Percentiles rank a stretch among this genome's conserved stretches.
These are phyloP conservation scores for Drosophila cracens DNA, from an alignment of 2,888 invertebrate genomes.

Conservation along the genomic window DNA sequence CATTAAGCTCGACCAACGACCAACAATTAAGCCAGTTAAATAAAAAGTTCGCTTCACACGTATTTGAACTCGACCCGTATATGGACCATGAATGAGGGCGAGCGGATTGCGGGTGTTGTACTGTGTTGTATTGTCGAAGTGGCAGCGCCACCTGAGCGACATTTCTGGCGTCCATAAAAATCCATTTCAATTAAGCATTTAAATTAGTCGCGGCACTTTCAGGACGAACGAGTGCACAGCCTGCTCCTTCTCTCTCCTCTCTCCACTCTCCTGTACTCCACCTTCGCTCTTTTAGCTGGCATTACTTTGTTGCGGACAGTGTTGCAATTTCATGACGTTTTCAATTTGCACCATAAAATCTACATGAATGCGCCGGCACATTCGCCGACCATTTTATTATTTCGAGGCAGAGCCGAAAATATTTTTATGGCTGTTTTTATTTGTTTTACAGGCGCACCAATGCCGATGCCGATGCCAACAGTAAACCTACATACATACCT, in stretches of 20 bases:
- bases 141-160: conserved; percentile 56
- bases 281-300: conserved; percentile 3
- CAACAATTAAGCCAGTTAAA: conserved; percentile 79
- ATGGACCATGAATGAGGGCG: neutral
- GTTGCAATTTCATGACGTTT: conserved; percentile 81
- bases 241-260: neutral
- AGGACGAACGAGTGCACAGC: conserved; percentile 43
- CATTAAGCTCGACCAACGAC: conserved; percentile 67
- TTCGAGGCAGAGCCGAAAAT: conserved; percentile 63
- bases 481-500: conserved; percentile 69
- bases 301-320: conserved; percentile 67
- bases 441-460: conserved; percentile 53
- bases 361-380: conserved; percentile 73
- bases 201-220: conserved; percentile 81
- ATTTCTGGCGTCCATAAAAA: conserved; percentile 72
- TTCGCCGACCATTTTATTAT: conserved; percentile 65
- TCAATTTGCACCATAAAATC: conserved; percentile 80
- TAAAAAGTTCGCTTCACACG: conserved; percentile 76
- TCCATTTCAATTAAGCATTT: conserved; percentile 83
- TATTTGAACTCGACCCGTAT: conserved; percentile 57
- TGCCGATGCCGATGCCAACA: conserved; percentile 2
- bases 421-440: conserved; percentile 74
- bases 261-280: neutral
- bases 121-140: conserved; percentile 12
- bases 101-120: neutral